phyloP scores from a whole-genome alignment of 2,797 vertebrate genomes.

The Cossypha niveicapilla region DNA sequence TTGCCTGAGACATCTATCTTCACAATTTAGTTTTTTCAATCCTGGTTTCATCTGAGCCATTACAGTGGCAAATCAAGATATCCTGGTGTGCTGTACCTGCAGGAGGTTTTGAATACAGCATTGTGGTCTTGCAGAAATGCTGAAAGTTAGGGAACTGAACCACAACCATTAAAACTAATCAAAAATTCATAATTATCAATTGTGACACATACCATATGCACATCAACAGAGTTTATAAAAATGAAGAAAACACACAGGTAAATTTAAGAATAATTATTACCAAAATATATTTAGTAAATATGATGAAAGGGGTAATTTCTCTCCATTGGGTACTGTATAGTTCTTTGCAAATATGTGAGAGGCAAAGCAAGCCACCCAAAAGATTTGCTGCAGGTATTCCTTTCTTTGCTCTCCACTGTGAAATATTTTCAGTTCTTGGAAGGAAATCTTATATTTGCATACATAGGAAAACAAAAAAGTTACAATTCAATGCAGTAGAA shows the following conservation, averaged over 20 bases:
- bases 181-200: not conserved
- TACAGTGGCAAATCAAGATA: not conserved
- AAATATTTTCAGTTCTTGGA: not conserved
- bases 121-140: not conserved
- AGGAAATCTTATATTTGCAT: not conserved
- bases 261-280: not conserved
- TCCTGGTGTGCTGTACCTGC: not conserved
- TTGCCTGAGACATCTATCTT: not conserved
- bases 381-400: not conserved
- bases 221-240: not conserved
- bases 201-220: not conserved
- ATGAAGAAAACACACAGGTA: not conserved
- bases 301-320: not conserved
- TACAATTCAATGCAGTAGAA: not conserved
- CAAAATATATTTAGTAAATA: not conserved
- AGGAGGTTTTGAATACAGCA: not conserved
- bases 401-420: not conserved
- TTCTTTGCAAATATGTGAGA: not conserved
- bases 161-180: not conserved
- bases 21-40: not conserved
- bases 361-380: not conserved
- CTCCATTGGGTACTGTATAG: not conserved
- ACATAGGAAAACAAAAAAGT: not conserved
- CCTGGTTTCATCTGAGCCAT: not conserved
- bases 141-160: not conserved